Base-by-base conservation (phyloP, 2,888 invertebrate species). In the Caenorhabditis uteleia region DNA sequence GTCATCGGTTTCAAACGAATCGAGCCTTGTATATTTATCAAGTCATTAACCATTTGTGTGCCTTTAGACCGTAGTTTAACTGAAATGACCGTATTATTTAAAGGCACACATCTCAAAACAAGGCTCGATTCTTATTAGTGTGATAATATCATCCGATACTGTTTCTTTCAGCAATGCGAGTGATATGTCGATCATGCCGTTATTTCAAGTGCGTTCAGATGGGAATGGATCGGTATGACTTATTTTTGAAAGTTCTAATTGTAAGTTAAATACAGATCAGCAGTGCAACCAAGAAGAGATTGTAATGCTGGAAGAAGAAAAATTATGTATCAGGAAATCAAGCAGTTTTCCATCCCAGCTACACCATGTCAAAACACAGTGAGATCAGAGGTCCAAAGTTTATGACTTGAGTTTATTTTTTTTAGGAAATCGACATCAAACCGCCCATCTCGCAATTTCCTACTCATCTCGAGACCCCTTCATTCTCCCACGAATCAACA, bases 151-250 rank as follows among this genome's bases (percentile, higher is more conserved):
- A 21, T 12, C 23, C 18, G 5, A 8, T 16, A 23, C 23, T n/a
- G 1, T 7, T 0, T 18, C 26, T 65, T 70, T 44, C 64, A 75
- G 75, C 72, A 5, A 72, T 75, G 72, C 53, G 75, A 46, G 75
- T 75, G 7, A 75, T 75, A 26, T 75, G 75, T 21, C 68, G 75
- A 2, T 61, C 67, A 2, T 75, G 75, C 46, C 64, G 75, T n/a
- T 75, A 75, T 38, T 38, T 40, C 10, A 72, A 73, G 27, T 75
- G 75, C 43, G 43, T 75, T 5, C 20, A 36, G 10, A 66, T 67
- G 61, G 75, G 75, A 10, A 75, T 75, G 75, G 72, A 75, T 23
- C 36, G 31, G 21, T 42, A 2, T 14, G 31, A n/a, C 3, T 20
- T 3, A 2, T 38, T 6, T 14, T 38, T 16, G 7, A 39, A 38